A percentile compares a stretch with the other conserved stretches of the same genome.
Evolutionary conservation across 2,113 vertebrate genomes (phyloP).

Genomic region (Clarias macrocephalus): DNA sequence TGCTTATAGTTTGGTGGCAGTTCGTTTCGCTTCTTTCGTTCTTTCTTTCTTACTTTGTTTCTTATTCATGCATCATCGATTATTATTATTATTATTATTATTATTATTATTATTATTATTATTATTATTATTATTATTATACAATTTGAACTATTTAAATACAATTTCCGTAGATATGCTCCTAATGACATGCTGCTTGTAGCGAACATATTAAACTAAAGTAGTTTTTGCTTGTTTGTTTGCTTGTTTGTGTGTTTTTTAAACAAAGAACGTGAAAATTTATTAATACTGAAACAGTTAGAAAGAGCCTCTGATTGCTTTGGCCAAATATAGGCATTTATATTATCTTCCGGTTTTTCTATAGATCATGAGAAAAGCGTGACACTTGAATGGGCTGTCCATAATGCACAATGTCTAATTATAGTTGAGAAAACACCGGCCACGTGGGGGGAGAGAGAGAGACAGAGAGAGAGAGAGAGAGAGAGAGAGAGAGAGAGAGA

Average conservation of each 20-base stretch:
- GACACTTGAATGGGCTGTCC: neutral
- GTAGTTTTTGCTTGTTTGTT: neutral
- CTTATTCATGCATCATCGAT: neutral
- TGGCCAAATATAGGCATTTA: conserved; percentile 52
- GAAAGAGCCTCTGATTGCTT: conserved; percentile 70
- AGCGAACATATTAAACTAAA: conserved; percentile 30
- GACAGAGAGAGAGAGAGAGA: conserved; percentile 28
- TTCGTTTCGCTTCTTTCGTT: neutral
- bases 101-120: conserved; percentile 8
- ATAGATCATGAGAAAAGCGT: neutral
- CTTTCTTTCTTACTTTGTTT: neutral
- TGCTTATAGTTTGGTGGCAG: neutral
- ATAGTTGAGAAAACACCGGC: conserved; percentile 37
- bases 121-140: conserved; percentile 26
- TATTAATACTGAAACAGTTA: conserved; percentile 15
- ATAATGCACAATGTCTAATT: conserved; percentile 41
- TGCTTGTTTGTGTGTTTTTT: no score
- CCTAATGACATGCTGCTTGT: neutral
- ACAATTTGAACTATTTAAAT: no score
- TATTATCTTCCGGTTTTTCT: neutral
- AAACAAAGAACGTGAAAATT: neutral
- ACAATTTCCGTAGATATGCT: neutral
- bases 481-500: conserved; percentile 50
- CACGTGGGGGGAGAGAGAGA: conserved; percentile 37
- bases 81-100: neutral